Conservation (phyloP, 1,140 invertebrate species). For the Archivesica marissinica region DNA sequence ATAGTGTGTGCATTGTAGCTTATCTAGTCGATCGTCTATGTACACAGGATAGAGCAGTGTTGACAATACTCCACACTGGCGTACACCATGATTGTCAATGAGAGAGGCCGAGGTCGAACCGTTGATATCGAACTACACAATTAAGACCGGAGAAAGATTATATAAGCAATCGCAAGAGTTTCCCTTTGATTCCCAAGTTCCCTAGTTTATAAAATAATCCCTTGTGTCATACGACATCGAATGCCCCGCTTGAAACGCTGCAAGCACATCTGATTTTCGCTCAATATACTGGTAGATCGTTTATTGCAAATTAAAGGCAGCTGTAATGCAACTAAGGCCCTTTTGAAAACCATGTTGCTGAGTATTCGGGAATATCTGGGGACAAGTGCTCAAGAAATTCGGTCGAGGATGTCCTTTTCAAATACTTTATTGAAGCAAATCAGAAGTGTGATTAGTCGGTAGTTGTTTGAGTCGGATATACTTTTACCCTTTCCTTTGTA, state of each 20-base stretch:
- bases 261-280: neutral
- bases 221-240: conserved; percentile 21
- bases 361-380: too few relatives aligned
- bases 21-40: neutral
- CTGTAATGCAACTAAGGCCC: too few relatives aligned
- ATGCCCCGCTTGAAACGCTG: neutral
- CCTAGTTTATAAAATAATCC: conserved; percentile 12
- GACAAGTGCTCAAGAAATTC: too few relatives aligned
- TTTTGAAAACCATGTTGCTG: too few relatives aligned
- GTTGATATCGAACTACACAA: neutral
- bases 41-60: conserved; percentile 18
- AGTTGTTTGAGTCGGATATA: too few relatives aligned
- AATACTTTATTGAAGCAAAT: too few relatives aligned
- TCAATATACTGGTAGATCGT: too few relatives aligned
- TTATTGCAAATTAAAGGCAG: too few relatives aligned
- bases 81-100: neutral
- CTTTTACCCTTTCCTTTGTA: too few relatives aligned
- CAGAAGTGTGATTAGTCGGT: too few relatives aligned
- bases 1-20: neutral
- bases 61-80: neutral
- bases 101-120: neutral
- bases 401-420: too few relatives aligned
- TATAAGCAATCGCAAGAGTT: neutral
- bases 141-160: neutral
- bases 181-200: neutral